Evolutionary conservation across 2,113 vertebrate species (phyloP).

Genomic region (Balaeniceps rex): DNA sequence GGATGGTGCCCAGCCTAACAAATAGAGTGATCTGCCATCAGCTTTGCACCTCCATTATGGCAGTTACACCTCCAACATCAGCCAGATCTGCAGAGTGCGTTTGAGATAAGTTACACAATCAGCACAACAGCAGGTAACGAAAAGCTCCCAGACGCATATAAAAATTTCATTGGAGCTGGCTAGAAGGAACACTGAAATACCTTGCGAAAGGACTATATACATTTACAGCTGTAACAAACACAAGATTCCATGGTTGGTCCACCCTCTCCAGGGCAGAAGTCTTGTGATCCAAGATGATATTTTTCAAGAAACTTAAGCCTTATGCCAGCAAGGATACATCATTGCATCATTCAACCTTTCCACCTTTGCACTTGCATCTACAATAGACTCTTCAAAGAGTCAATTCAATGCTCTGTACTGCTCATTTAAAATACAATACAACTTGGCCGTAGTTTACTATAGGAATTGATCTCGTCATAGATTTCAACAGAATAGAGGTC

Average conservation of each 20-base stretch:
- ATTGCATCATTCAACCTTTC: rapidly evolving
- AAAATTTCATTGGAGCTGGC: background rate
- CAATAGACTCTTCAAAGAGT: background rate
- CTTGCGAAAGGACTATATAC: rapidly evolving
- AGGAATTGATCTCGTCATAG: rapidly evolving
- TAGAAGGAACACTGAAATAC: background rate
- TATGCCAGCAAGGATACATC: rapidly evolving
- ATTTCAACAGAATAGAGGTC: background rate
- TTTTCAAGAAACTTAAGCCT: background rate
- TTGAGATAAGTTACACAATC: rapidly evolving
- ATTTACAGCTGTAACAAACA: background rate
- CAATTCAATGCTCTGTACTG: background rate
- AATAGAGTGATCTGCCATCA: rapidly evolving
- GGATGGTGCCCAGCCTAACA: too few species aligned
- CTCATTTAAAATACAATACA: rapidly evolving
- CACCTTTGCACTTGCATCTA: background rate
- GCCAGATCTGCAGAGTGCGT: background rate
- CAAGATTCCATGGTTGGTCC: rapidly evolving
- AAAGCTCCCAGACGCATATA: background rate
- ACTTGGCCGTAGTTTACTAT: background rate
- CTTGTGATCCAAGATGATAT: background rate
- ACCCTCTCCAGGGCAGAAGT: background rate
- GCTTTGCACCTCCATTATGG: rapidly evolving
- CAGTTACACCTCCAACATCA: too few species aligned
- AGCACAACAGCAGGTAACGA: rapidly evolving